A percentile compares a stretch with the other conserved stretches of the same genome.
Evolutionary conservation across 2,113 vertebrate genomes (phyloP).

Genomic region (Myotis davidii): DNA sequence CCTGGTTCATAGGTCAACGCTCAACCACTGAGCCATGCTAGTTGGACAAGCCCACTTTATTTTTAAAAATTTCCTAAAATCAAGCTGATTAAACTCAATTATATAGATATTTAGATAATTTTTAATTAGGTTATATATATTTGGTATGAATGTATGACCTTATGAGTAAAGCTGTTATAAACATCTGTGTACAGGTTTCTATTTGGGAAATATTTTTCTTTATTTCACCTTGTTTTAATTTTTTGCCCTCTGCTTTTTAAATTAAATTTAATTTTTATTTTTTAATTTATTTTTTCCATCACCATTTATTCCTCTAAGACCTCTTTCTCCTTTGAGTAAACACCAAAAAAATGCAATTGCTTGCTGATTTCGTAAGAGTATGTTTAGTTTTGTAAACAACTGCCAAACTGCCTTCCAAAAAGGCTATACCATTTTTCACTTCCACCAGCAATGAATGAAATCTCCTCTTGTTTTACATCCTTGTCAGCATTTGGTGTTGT

Average conservation of each 20-base stretch:
- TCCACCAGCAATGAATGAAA: neutral
- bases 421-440: neutral
- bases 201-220: neutral
- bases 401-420: neutral
- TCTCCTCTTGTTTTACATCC: neutral
- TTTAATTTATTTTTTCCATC: too few species aligned
- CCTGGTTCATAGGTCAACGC: too few species aligned
- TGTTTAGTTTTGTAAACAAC: neutral
- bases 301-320: too few species aligned
- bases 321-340: neutral
- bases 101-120: neutral
- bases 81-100: conserved; percentile 62
- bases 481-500: neutral
- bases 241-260: too few species aligned
- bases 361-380: neutral
- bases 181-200: neutral
- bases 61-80: conserved; percentile 50
- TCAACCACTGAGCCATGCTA: too few species aligned
- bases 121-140: neutral
- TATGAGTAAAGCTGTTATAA: neutral
- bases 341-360: neutral
- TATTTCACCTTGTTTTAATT: too few species aligned
- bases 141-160: neutral
- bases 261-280: too few species aligned
- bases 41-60: conserved; percentile 18